A percentile compares a stretch with the other conserved stretches of the same genome.
Evolutionary conservation across 2,888 invertebrate species (phyloP).

Genomic region (Scaptomyza tumidula): DNA sequence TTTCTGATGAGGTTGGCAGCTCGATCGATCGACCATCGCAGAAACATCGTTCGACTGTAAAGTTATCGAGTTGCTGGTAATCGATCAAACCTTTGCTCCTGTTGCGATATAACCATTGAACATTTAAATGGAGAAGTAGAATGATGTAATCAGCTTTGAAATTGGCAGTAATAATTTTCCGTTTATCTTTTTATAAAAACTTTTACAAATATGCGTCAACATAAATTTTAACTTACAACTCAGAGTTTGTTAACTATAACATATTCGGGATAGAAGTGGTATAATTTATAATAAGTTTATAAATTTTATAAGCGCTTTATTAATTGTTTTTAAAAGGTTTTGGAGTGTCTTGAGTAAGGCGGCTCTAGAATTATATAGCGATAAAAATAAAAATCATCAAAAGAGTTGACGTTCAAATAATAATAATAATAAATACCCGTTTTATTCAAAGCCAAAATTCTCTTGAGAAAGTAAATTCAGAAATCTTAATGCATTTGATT

Average conservation of each 20-base stretch:
- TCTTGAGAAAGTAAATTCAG: neutral
- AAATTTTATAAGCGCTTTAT: conserved; percentile 22
- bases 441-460: neutral
- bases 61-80: neutral
- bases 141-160: neutral
- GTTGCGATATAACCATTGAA: neutral
- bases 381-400: neutral
- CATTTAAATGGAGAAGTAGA: neutral
- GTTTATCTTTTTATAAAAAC: conserved; percentile 5
- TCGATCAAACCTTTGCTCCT: conserved; percentile 2
- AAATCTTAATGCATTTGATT: conserved; percentile 3
- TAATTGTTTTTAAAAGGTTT: conserved; percentile 9
- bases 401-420: neutral
- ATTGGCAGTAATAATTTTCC: neutral
- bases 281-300: conserved; percentile 9
- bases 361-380: neutral
- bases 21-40: neutral
- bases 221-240: conserved; percentile 1
- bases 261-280: conserved; percentile 5
- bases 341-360: conserved; percentile 4
- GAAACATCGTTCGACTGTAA: neutral
- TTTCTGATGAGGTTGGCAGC: conserved; percentile 16
- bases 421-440: neutral
- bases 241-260: conserved; percentile 5
- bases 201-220: conserved; percentile 4